Conservation (phyloP, 2,888 invertebrate genomes). For the Rotaria macrura region DNA sequence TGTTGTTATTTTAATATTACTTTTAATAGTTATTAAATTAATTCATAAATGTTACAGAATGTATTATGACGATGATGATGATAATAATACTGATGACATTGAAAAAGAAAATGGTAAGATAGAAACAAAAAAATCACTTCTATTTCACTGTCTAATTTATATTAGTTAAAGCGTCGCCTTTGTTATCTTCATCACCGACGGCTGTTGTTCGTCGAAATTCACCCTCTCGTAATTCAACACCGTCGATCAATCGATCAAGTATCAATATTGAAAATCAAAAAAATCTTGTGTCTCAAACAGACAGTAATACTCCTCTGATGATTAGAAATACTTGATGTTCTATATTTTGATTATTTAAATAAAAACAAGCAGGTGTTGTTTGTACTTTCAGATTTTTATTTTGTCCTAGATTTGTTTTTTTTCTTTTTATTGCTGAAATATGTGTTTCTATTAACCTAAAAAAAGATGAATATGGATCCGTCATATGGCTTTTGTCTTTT, state of each 20-base stretch:
- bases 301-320: neutral
- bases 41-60: neutral
- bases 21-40: neutral
- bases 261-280: neutral
- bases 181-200: neutral
- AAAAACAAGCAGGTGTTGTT: no score
- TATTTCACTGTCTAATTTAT: neutral
- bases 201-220: neutral
- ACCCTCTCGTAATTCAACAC: neutral
- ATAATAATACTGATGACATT: neutral
- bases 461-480: neutral
- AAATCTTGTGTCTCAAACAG: neutral
- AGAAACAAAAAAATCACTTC: neutral
- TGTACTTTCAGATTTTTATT: no score
- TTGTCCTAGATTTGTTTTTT: no score
- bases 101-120: neutral
- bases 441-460: neutral
- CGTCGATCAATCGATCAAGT: neutral
- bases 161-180: neutral
- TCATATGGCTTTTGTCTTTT: neutral
- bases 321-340: neutral
- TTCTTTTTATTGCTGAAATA: no score
- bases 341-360: neutral
- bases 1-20: neutral
- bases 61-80: neutral